phyloP scores from a whole-genome alignment of 2,113 vertebrate species.

The Noctilio leporinus region DNA sequence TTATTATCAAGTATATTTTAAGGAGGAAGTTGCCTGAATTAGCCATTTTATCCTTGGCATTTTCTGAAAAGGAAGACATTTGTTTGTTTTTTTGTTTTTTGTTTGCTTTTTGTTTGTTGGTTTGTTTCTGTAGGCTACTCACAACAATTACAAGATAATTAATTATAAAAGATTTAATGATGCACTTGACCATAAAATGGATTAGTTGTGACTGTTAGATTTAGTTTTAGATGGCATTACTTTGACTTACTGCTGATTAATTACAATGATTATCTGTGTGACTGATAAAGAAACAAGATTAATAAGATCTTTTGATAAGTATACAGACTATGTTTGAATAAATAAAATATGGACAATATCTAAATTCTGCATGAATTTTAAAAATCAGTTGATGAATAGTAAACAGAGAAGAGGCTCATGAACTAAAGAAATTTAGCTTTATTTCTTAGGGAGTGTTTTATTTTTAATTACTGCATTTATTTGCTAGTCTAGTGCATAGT shows the following conservation, averaged over 20 bases:
- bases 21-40: constrained; percentile 52
- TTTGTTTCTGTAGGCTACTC: constrained; percentile 40
- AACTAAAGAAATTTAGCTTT: constrained; percentile 24
- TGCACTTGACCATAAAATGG: constrained; percentile 36
- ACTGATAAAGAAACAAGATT: neutral
- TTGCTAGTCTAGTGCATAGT: neutral
- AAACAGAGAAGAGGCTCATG: neutral
- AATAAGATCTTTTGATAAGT: neutral
- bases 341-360: neutral
- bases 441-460: neutral
- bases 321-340: constrained; percentile 20
- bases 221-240: neutral
- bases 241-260: neutral
- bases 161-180: constrained; percentile 57
- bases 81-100: constrained; percentile 16
- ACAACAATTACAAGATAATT: constrained; percentile 59
- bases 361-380: constrained; percentile 45
- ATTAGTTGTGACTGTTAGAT: constrained; percentile 31
- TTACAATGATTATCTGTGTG: neutral
- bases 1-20: constrained; percentile 53
- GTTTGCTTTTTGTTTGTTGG: constrained; percentile 49
- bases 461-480: neutral
- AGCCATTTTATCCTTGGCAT: neutral
- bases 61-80: constrained; percentile 15
- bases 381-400: neutral